These are phyloP conservation scores for Euglossa dilemma DNA, from an alignment of 1,140 invertebrate genomes.

Conservation along the genomic window DNA sequence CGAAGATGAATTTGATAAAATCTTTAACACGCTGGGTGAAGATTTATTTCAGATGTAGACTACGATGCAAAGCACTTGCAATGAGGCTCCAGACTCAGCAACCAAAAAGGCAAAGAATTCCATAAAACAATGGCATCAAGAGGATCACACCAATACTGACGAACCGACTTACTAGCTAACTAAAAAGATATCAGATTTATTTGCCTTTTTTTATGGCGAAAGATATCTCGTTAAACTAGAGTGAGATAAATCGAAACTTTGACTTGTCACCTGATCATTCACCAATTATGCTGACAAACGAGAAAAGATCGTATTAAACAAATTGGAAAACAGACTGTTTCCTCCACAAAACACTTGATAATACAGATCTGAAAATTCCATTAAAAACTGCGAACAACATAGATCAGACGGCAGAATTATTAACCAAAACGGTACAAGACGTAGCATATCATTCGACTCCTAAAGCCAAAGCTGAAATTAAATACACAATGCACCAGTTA, in stretches of 20 bases:
- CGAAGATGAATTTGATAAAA: slow-evolving; percentile 63
- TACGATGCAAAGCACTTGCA: slow-evolving; percentile 71
- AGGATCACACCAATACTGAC: slow-evolving; percentile 53
- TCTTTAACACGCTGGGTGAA: slow-evolving; percentile 71
- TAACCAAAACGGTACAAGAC: too few relatives aligned
- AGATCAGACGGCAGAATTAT: too few relatives aligned
- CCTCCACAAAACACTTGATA: too few relatives aligned
- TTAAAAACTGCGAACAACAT: neutral
- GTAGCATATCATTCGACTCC: neutral
- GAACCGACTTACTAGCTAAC: slow-evolving; percentile 63
- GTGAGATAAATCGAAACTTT: neutral
- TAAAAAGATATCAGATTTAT: slow-evolving; percentile 15
- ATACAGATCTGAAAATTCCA: too few relatives aligned
- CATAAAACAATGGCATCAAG: slow-evolving; percentile 34
- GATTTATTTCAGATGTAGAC: slow-evolving; percentile 74
- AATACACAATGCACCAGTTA: too few relatives aligned
- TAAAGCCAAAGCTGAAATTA: too few relatives aligned
- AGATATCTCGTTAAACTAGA: neutral
- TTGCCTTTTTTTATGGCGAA: slow-evolving; percentile 6
- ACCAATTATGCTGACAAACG: neutral
- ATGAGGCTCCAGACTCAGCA: slow-evolving; percentile 65
- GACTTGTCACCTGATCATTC: neutral
- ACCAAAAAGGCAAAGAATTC: slow-evolving; percentile 53
- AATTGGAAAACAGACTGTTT: too few relatives aligned
- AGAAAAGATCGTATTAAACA: too few relatives aligned